phyloP scores from a whole-genome alignment of 2,888 invertebrate genomes.

The Sylvicola cinctus region DNA sequence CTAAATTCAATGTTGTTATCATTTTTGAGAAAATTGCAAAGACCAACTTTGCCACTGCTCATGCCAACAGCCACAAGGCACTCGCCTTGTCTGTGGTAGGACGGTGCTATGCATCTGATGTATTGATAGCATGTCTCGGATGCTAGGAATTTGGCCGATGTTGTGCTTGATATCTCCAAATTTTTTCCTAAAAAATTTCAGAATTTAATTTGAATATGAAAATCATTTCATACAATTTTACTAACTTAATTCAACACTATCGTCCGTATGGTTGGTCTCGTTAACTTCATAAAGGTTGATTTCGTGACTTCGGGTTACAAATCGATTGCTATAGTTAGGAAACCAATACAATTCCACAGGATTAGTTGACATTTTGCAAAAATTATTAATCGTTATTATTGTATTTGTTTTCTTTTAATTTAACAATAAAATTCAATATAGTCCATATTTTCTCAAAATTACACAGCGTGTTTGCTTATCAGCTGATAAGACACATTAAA shows the following conservation, averaged over 20 bases:
- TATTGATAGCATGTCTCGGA: constrained; percentile 38
- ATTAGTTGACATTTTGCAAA: constrained; percentile 29
- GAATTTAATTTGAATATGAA: background rate
- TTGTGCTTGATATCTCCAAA: constrained; percentile 16
- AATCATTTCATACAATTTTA: background rate
- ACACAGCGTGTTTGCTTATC: background rate
- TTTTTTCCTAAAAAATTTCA: constrained; percentile 10
- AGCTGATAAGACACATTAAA: too few relatives aligned
- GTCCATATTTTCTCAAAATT: background rate
- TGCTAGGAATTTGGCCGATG: constrained; percentile 13
- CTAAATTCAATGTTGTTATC: constrained; percentile 23
- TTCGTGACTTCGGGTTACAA: constrained; percentile 80
- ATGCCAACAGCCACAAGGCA: constrained; percentile 73
- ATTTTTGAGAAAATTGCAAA: constrained; percentile 56
- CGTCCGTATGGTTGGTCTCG: constrained; percentile 34
- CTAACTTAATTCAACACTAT: constrained; percentile 22
- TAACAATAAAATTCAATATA: too few relatives aligned
- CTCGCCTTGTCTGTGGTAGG: constrained; percentile 54
- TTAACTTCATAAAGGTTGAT: constrained; percentile 68
- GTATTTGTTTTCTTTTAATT: too few relatives aligned
- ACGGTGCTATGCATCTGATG: constrained; percentile 73
- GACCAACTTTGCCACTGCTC: constrained; percentile 67
- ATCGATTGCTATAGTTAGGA: constrained; percentile 55
- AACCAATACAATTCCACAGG: constrained; percentile 76
- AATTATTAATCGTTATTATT: too few relatives aligned